Evolutionary conservation across 2,113 vertebrate genomes (phyloP).

Genomic region (Phylloscopus trochiloides): DNA sequence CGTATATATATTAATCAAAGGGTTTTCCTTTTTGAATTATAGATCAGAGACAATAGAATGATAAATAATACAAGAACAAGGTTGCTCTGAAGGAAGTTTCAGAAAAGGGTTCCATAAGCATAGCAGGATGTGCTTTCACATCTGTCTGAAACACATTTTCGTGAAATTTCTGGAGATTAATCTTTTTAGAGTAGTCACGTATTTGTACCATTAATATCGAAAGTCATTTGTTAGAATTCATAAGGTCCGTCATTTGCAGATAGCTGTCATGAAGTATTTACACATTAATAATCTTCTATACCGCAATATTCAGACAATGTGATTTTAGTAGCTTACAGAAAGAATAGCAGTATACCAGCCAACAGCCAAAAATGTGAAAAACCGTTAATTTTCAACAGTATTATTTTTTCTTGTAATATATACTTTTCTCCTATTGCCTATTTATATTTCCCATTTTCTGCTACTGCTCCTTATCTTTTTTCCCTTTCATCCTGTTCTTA

Average conservation of each 20-base stretch:
- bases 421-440: not conserved
- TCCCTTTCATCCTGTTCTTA: not conserved
- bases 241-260: not conserved
- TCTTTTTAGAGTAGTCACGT: not conserved
- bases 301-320: not conserved
- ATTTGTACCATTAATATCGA: not conserved
- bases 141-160: not conserved
- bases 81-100: not conserved
- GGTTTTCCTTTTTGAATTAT: constrained; percentile 13
- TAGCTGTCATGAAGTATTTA: not conserved
- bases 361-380: not conserved
- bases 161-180: not conserved
- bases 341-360: not conserved
- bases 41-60: constrained; percentile 25
- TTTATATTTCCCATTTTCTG: not conserved
- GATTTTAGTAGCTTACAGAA: not conserved
- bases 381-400: not conserved
- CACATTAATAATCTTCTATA: not conserved
- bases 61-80: constrained; percentile 37
- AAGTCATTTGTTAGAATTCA: not conserved
- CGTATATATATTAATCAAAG: not conserved
- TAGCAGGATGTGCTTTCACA: not conserved
- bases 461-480: not conserved
- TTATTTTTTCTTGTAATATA: not conserved
- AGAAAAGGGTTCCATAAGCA: not conserved